Base-by-base conservation (phyloP, 2,797 vertebrate genomes). In the Artibeus lituratus region DNA sequence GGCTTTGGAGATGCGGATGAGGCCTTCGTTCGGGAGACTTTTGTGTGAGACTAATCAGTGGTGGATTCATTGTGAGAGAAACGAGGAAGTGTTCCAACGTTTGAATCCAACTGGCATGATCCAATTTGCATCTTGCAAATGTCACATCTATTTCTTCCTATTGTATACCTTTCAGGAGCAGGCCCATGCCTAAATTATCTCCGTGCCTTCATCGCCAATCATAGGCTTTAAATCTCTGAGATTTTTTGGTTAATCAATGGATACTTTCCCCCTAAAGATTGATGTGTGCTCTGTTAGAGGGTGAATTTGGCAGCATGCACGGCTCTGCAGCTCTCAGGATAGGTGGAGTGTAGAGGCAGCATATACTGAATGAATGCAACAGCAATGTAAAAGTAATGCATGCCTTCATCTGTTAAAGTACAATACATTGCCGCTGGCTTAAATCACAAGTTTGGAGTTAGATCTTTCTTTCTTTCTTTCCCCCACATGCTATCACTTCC, bases 371-470 rank as follows among this genome's bases (percentile, higher is more conserved):
- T 32, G 35, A 53, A 35, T 9, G 18, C 8, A 39, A 7, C 4
- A 35, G 5, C 47, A 35, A 3, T 19, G 7, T 19, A 29, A 47
- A 82, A 16, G 10, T 21, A 44, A 81, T 3, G n/a, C 44, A 32
- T 35, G 19, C 21, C 32, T 88, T 73, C 21, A 18, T 47, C 37
- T 90, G 5, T 32, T 29, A 39, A 35, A 55, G 5, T 37, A 12
- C 5, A 89, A 9, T 24, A 42, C 44, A 94, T 49, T 76, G 22
- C 32, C 32, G 21, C 26, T n/a, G 32, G 10, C 5, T 73, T 93
- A 37, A 65, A 51, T 81, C 65, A 67, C 29, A 86, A 16, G 93
- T 76, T 94, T 94, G 44, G 21, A 95, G 83, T 92, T 78, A 88
- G 10, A 62, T 74, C 19, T 90, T 90, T 57, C 92, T 95, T 62